These are phyloP conservation scores for Urophycis tenuis DNA, from an alignment of 2,797 vertebrate genomes.

Conservation along the genomic window DNA sequence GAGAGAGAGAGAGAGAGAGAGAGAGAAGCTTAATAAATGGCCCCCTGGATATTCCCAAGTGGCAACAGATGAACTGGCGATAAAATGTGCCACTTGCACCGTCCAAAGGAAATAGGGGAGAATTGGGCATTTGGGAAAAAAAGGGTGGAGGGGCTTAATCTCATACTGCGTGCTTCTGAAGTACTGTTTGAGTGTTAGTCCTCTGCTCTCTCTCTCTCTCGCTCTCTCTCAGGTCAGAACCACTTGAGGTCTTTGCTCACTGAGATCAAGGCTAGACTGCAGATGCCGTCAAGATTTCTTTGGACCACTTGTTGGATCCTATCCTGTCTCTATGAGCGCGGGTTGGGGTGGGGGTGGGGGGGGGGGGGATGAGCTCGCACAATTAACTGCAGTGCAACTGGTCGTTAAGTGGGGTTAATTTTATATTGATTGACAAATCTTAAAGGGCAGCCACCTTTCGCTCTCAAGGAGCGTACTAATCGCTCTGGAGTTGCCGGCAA, in stretches of 20 bases:
- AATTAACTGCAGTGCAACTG: slow-evolving; percentile 9
- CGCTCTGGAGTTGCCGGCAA: background rate
- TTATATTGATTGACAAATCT: slow-evolving; percentile 7
- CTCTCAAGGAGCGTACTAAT: background rate
- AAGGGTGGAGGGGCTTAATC: slow-evolving; percentile 10
- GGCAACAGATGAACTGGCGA: slow-evolving; percentile 27
- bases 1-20: background rate
- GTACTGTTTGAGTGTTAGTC: slow-evolving; percentile 11
- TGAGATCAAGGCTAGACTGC: slow-evolving; percentile 28
- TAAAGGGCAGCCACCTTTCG: background rate
- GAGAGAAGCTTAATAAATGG: slow-evolving; percentile 21
- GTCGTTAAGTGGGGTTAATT: slow-evolving; percentile 28
- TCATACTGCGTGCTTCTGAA: slow-evolving; percentile 7
- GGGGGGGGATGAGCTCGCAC: background rate
- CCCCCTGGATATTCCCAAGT: slow-evolving; percentile 9
- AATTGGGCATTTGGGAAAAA: slow-evolving; percentile 6
- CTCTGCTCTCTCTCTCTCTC: slow-evolving; percentile 9
- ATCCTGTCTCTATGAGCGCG: background rate
- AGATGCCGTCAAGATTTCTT: slow-evolving; percentile 25
- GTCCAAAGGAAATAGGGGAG: slow-evolving; percentile 10
- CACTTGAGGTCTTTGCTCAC: slow-evolving; percentile 24
- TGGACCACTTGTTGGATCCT: slow-evolving; percentile 14
- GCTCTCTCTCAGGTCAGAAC: slow-evolving; percentile 2
- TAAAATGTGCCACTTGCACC: slow-evolving; percentile 7
- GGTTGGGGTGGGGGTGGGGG: no score